Base-by-base conservation (phyloP, 2,888 invertebrate species). In the Palloptera scutellata region DNA sequence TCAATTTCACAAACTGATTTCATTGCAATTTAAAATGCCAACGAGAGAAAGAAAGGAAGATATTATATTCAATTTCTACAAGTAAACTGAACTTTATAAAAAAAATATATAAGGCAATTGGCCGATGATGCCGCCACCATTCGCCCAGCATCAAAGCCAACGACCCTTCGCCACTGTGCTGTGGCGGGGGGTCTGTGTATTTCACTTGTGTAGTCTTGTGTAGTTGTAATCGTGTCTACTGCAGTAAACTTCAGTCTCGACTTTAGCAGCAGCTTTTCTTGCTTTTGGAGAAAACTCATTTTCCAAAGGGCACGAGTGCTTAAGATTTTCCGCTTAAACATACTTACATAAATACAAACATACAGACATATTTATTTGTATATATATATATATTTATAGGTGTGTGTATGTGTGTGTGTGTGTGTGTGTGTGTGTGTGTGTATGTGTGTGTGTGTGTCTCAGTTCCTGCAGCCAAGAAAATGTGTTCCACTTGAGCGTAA, bases 1-100 rank as follows among this genome's bases (percentile, higher is more conserved):
- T 45, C 66, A 68, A 70, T 70, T 64, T 70, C 41, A 42, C 64
- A 63, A 66, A 68, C 68, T 66, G 68, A 70, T 68, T 70, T 68
- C 42, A 66, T 66, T 58, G 54, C 68, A 45, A 42, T 68, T 64
- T 64, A 52, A 59, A 30, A 43, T 40, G 45, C 42, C 45, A 15
- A 17, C 66, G 12, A 42, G 43, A 48, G 54, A 48, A 13, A 30
- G 30, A 30, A 6, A 30, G 30, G 6, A 6, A 30, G 30, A 30
- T 6, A 30, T 30, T 30, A 4, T 30, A 4, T 30, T 30, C 30
- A 30, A 30, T 30, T 30, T 30, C 30, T 30, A 30, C 2, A 30
- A 4, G 3, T 30, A 30, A 30, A 30, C 30, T 30, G 30, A 30
- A 30, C 30, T 30, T 30, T 30, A 30, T 30, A 30, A 30, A 30